These are phyloP conservation scores for Holotrichia oblita DNA, from an alignment of 1,140 invertebrate species.

Conservation along the genomic window DNA sequence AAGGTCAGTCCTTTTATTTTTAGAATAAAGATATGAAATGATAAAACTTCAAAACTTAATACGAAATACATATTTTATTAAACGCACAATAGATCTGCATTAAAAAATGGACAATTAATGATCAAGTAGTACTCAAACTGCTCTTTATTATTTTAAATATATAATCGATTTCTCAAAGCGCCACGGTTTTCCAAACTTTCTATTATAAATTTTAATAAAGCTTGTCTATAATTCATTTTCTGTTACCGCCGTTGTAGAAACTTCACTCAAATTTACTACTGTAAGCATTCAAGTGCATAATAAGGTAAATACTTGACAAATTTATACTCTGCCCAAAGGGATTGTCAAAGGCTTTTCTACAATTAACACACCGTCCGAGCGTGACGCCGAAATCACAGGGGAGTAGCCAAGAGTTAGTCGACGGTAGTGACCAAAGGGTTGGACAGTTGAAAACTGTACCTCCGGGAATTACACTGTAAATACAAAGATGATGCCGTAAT, in stretches of 20 bases:
- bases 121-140: too few relatives aligned
- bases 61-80: too few relatives aligned
- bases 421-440: slow-evolving; percentile 45
- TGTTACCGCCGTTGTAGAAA: background rate
- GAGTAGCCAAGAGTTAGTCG: slow-evolving; percentile 48
- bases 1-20: too few relatives aligned
- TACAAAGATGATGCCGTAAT: background rate
- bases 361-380: slow-evolving; percentile 48
- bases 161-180: too few relatives aligned
- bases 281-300: background rate
- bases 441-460: slow-evolving; percentile 35
- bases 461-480: background rate
- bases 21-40: too few relatives aligned
- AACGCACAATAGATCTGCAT: too few relatives aligned
- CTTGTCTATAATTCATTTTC: background rate
- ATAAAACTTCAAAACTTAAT: too few relatives aligned
- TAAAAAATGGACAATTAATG: too few relatives aligned
- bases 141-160: too few relatives aligned
- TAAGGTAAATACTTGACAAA: slow-evolving; percentile 49
- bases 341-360: slow-evolving; percentile 43
- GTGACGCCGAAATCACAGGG: slow-evolving; percentile 49
- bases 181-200: too few relatives aligned
- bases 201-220: background rate
- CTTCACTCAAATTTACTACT: background rate
- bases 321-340: slow-evolving; percentile 43